Percentiles rank a stretch among this genome's conserved stretches.
Conservation (phyloP, 2,113 vertebrate genomes). For the Ammospiza caudacuta region DNA sequence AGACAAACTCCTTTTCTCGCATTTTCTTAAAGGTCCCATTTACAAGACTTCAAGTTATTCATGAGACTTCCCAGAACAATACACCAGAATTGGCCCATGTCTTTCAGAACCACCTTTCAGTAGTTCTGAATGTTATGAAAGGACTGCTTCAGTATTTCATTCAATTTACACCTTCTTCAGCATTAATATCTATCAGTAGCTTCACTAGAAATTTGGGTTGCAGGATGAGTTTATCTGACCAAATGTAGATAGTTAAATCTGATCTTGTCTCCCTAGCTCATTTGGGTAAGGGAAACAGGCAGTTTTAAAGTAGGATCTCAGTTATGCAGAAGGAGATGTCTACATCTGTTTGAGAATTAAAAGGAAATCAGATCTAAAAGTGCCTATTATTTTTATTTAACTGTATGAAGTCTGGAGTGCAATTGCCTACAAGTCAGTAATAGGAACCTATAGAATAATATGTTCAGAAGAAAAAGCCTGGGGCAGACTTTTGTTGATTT, state of each 20-base stretch:
- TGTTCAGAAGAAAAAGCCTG: not conserved
- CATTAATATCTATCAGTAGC: not conserved
- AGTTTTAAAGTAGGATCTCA: not conserved
- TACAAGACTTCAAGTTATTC: not conserved
- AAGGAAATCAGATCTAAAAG: not conserved
- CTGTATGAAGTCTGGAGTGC: not conserved
- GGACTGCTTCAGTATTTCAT: not conserved
- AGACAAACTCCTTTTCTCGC: not conserved
- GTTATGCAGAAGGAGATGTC: not conserved
- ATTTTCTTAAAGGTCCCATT: not conserved
- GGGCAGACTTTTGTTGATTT: not conserved
- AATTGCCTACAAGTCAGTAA: not conserved
- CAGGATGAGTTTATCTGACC: accelerated
- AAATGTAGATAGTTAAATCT: not conserved
- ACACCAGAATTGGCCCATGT: not conserved
- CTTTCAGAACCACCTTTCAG: not conserved
- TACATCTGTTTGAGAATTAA: not conserved
- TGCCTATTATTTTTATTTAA: not conserved
- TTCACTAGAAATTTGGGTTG: not conserved
- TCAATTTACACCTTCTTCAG: not conserved
- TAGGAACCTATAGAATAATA: not conserved
- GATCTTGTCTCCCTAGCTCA: not conserved
- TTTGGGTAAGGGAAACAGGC: not conserved
- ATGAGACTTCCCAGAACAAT: not conserved
- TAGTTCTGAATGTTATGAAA: not conserved